Conservation (phyloP, 2,113 vertebrate genomes). For the Prinia subflava region DNA sequence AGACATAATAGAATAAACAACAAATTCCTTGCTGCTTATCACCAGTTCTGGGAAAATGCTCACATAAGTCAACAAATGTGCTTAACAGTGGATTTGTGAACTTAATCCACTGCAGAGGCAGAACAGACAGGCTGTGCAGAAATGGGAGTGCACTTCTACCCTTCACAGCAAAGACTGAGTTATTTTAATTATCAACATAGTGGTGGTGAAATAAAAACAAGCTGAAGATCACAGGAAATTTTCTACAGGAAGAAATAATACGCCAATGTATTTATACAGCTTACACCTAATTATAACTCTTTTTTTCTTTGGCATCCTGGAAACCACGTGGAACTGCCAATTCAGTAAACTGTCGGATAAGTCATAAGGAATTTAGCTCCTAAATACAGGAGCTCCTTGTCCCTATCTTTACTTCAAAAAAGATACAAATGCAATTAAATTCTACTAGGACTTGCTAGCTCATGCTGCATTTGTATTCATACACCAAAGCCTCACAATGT, state of each 20-base stretch:
- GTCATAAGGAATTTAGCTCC: background rate
- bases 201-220: background rate
- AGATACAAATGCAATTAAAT: background rate
- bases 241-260: background rate
- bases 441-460: background rate
- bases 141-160: background rate
- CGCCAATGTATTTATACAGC: background rate
- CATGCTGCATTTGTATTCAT: background rate
- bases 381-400: background rate
- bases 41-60: background rate
- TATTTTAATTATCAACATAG: background rate
- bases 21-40: background rate
- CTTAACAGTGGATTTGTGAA: background rate
- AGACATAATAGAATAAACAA: background rate
- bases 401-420: background rate
- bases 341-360: background rate
- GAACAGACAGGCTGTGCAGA: background rate
- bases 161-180: background rate
- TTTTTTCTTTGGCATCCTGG: background rate
- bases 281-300: background rate
- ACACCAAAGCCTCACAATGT: background rate
- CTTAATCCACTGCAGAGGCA: background rate
- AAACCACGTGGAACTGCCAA: background rate
- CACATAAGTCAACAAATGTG: background rate
- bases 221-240: background rate